Conservation (phyloP, 2,888 invertebrate genomes). For the Arctia plantaginis region DNA sequence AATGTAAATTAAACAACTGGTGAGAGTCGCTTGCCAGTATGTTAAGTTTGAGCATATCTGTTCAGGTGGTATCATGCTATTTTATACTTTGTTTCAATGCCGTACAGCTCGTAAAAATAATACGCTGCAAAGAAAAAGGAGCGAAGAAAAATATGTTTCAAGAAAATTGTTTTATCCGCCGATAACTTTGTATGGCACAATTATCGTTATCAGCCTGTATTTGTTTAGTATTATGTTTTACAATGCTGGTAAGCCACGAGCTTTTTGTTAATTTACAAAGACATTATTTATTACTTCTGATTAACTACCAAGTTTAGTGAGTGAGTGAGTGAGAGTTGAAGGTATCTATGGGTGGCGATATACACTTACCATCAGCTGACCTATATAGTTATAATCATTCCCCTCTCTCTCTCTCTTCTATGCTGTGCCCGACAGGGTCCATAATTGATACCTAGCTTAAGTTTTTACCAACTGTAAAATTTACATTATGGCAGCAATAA, state of each 20-base stretch:
- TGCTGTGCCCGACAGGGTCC: too few species aligned
- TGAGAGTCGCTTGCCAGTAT: background rate
- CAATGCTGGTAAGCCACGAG: background rate
- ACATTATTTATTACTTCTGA: background rate
- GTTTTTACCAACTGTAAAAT: too few species aligned
- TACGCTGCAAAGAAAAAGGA: slow-evolving; percentile 1
- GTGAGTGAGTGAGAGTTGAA: too few species aligned
- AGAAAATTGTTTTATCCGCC: slow-evolving; percentile 8
- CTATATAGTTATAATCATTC: too few species aligned
- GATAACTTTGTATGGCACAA: background rate
- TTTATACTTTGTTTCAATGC: background rate
- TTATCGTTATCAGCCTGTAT: background rate
- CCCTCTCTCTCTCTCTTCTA: too few species aligned
- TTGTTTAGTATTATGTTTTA: background rate
- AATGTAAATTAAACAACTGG: background rate
- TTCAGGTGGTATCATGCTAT: slow-evolving; percentile 4
- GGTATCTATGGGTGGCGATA: too few species aligned
- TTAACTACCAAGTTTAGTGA: too few species aligned
- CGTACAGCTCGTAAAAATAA: slow-evolving; percentile 5
- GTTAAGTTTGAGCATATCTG: slow-evolving; percentile 1
- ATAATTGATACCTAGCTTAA: too few species aligned
- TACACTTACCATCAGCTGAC: too few species aligned
- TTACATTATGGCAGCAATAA: too few species aligned
- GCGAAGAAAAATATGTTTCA: slow-evolving; percentile 7
- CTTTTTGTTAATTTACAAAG: background rate